Base-by-base conservation (phyloP, 2,888 invertebrate genomes). In the Fragum fragum region DNA sequence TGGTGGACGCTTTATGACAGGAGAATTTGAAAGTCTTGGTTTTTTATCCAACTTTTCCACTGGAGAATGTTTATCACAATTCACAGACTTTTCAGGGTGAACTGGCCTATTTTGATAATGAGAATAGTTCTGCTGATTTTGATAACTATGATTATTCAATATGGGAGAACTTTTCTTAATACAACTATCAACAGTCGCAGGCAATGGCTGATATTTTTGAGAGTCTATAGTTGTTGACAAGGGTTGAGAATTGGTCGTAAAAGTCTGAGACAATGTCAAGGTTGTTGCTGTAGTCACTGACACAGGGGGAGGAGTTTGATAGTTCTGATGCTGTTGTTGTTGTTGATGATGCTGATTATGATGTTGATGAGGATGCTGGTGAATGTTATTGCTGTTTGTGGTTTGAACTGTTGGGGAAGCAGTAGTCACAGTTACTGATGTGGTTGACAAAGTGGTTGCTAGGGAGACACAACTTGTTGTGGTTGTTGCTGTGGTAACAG, bases 401-500 rank as follows among this genome's bases (percentile, higher is more conserved):
- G 73, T 72, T 75, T 59, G 73, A 23, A 70, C 76, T 79, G 81
- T 73, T 28, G 79, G 59, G n/a, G 70, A 69, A 61, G 80, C 69
- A 74, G 82, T 81, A 53, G 81, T 68, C 18, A 47, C 63, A 21
- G 73, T 61, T 5, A 79, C 63, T 7, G 77, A 53, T 0, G 79
- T 66, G 18, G 79, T 53, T 59, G 78, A 29, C 59, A 73, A 63
- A 77, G 72, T 63, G 68, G 83, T 78, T 59, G 79, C 68, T 52
- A 81, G 28, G 69, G 76, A 61, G 71, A 78, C 76, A 87, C 87
- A 81, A 79, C 87, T 86, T 82, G 84, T 86, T 79, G 89, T 86
- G 66, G 87, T 81, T 76, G 96, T 88, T 73, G 82, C 87, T 42
- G 85, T 86, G 63, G 88, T 82, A 11, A 87, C 81, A 9, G 87